Evolutionary conservation across 1,140 invertebrate genomes (phyloP).

Genomic region (Temnothorax curvispinosus): DNA sequence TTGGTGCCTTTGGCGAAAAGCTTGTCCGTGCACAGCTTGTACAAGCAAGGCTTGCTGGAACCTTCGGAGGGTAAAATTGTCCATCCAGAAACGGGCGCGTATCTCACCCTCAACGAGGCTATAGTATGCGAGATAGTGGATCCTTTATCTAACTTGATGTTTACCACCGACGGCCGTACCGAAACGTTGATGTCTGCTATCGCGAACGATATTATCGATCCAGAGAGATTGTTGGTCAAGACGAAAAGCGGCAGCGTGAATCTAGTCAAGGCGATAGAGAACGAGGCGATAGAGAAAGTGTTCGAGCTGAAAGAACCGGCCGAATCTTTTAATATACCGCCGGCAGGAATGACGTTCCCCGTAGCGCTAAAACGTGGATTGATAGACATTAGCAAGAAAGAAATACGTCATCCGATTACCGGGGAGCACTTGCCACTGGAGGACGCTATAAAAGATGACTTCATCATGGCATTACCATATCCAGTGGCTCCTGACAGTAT

Average conservation of each 20-base stretch:
- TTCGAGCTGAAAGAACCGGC: slow-evolving; percentile 85
- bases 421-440: slow-evolving; percentile 89
- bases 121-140: slow-evolving; percentile 95
- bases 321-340: slow-evolving; percentile 84
- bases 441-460: slow-evolving; percentile 92
- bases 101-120: slow-evolving; percentile 92
- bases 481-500: slow-evolving; percentile 89
- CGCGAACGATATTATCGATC: slow-evolving; percentile 91
- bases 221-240: slow-evolving; percentile 90
- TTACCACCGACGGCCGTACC: slow-evolving; percentile 87
- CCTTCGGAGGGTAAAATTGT: slow-evolving; percentile 92
- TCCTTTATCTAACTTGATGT: slow-evolving; percentile 87
- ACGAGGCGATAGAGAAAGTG: slow-evolving; percentile 81
- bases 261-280: slow-evolving; percentile 90
- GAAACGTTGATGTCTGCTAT: slow-evolving; percentile 94
- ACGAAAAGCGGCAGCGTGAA: slow-evolving; percentile 88
- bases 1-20: slow-evolving; percentile 93
- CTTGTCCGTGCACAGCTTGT: slow-evolving; percentile 92
- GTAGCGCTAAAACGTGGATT: slow-evolving; percentile 93
- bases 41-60: slow-evolving; percentile 94
- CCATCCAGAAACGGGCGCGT: slow-evolving; percentile 94
- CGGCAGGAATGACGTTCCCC: slow-evolving; percentile 91
- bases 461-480: slow-evolving; percentile 93
- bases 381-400: slow-evolving; percentile 89
- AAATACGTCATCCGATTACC: slow-evolving; percentile 93